Percentiles rank a stretch among this genome's conserved stretches.
Conservation (phyloP, 2,888 invertebrate species). For the Chouioia cunea region DNA sequence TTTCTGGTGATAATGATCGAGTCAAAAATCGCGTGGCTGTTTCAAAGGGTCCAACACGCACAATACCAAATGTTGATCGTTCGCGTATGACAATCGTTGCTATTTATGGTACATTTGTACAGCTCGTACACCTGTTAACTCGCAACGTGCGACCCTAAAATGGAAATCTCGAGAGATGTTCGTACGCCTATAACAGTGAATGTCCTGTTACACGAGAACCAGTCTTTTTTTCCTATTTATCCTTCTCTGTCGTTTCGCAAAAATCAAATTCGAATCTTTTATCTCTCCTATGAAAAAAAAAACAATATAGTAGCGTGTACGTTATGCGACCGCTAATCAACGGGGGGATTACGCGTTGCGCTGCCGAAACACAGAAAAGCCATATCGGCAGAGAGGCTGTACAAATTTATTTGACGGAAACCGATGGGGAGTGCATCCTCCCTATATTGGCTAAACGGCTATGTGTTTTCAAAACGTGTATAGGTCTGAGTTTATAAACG, state of each 20-base stretch:
- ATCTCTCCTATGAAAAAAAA: not conserved
- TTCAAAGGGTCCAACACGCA: no score
- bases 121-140: constrained; percentile 35
- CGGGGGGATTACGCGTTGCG: constrained; percentile 29
- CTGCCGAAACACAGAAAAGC: constrained; percentile 10
- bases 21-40: no score
- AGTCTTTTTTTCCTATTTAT: constrained; percentile 44
- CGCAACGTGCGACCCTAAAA: constrained; percentile 30
- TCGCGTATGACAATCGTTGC: constrained; percentile 16
- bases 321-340: constrained; percentile 34
- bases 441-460: no score
- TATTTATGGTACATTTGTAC: constrained; percentile 17
- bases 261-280: constrained; percentile 17
- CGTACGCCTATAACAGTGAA: constrained; percentile 56
- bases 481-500: no score
- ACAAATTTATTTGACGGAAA: constrained; percentile 28
- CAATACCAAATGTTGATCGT: not conserved
- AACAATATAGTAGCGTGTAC: not conserved
- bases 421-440: not conserved
- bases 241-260: constrained; percentile 39
- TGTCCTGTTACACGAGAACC: constrained; percentile 57
- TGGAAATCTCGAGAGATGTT: constrained; percentile 10
- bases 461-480: no score
- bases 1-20: no score
- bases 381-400: constrained; percentile 16